Base-by-base conservation (phyloP, 2,113 vertebrate species). In the Psittacula cyanocephala region DNA sequence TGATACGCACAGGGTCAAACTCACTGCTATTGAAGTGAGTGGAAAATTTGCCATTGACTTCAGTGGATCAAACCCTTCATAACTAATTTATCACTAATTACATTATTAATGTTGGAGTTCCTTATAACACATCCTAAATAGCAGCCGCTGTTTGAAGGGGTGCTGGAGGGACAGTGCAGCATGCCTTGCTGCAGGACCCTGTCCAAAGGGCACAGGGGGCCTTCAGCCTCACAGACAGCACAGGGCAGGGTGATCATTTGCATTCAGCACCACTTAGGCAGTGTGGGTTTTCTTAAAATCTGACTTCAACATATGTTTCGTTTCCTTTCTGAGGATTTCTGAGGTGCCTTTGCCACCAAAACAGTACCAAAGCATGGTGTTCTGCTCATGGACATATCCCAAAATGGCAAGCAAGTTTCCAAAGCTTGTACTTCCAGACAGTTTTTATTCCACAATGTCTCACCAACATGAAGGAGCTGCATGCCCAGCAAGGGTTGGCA, bases 21-120 rank as follows among this genome's bases (percentile, higher is more conserved):
- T 12, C 35, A 2, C n/a, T 13, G 46, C 83, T 39, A 13, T 1
- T 1, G 37, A 53, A 83, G 64, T 0, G 59, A 75, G 72, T 28
- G 50, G 4, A 33, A 35, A 44, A 37, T 14, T 6, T 46, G 17
- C 79, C 41, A 12, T 10, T 5, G 46, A 25, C 84, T 77, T 69
- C 25, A 17, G 63, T 1, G 5, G 63, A 69, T 72, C 80, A 71
- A 97, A 96, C 17, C 89, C 96, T 92, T 94, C 96, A 94, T 96
- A 84, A 94, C 53, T 96, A 93, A 97, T 96, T 95, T 44, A 93
- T 76, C 93, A 81, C 67, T 81, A 92, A 95, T 94, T 92, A 95
- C 97, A 77, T 92, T 79, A 88, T 95, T 97, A 82, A 96, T 68
- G 53, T 57, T 19, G 2, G 29, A 88, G 55, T 10, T 77, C 71